These are phyloP conservation scores for honey bee (Apis mellifera) DNA, from an alignment of 1,140 invertebrate species.

Conservation along the genomic window DNA sequence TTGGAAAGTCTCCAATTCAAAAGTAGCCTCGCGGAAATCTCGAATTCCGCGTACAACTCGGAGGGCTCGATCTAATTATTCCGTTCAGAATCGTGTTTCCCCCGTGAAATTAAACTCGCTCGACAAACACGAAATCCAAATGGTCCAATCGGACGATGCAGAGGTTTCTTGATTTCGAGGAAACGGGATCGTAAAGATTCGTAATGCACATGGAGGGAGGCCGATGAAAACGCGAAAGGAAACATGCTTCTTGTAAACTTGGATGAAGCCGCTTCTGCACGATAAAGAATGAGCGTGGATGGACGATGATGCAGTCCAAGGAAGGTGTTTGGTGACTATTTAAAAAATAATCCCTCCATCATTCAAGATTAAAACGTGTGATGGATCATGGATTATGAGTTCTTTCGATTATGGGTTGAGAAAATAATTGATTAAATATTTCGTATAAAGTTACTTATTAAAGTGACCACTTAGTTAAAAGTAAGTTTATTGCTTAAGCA, in stretches of 20 bases:
- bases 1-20: conserved; percentile 33
- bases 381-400: neutral
- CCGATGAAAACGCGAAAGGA: conserved; percentile 8
- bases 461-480: too few species aligned
- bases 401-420: too few species aligned
- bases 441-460: too few species aligned
- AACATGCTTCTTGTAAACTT: conserved; percentile 1
- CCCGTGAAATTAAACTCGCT: too few species aligned
- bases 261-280: neutral
- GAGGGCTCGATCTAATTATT: conserved; percentile 54
- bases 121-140: neutral
- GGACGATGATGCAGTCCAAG: neutral
- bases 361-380: neutral
- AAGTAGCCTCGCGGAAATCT: conserved; percentile 22
- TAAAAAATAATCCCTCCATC: neutral
- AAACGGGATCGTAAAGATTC: neutral
- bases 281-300: neutral
- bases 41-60: conserved; percentile 1
- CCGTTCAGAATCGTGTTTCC: neutral
- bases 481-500: too few species aligned
- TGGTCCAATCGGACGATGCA: conserved; percentile 41
- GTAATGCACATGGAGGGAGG: neutral
- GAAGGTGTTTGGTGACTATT: neutral
- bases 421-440: too few species aligned
- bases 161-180: conserved; percentile 18